phyloP scores from a whole-genome alignment of 2,113 vertebrate genomes.

The Andinoacara biseriatus region DNA sequence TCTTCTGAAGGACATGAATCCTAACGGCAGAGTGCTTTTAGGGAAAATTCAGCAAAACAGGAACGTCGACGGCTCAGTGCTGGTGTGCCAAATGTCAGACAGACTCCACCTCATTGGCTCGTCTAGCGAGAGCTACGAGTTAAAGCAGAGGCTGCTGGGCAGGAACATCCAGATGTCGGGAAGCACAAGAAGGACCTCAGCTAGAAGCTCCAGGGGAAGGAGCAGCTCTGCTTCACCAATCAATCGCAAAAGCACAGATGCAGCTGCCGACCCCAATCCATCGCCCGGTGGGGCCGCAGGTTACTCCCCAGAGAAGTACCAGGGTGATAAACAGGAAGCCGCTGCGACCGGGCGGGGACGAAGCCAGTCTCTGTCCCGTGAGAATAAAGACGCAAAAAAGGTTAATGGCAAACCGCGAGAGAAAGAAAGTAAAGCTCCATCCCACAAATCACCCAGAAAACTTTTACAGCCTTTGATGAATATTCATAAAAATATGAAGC shows the following conservation, averaged over 20 bases:
- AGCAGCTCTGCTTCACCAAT: slow-evolving; percentile 59
- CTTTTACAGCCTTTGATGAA: accelerated
- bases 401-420: neutral
- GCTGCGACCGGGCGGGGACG: neutral
- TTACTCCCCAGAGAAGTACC: slow-evolving; percentile 12
- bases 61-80: slow-evolving; percentile 9
- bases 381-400: neutral
- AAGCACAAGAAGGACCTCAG: neutral
- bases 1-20: neutral
- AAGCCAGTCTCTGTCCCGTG: neutral
- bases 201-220: neutral
- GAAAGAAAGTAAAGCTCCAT: neutral
- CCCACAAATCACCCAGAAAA: accelerated
- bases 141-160: slow-evolving; percentile 60
- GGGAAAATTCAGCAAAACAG: accelerated
- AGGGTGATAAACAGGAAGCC: neutral
- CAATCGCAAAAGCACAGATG: accelerated
- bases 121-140: slow-evolving; percentile 45
- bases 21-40: neutral
- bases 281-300: neutral
- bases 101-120: slow-evolving; percentile 67
- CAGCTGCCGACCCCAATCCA: neutral
- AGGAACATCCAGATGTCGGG: accelerated
- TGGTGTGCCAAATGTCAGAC: neutral
- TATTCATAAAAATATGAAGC: accelerated